Evolutionary conservation across 2,113 vertebrate species (phyloP), one percentile per base, ranked within the genome.

Genomic region (Casuarius casuarius): DNA sequence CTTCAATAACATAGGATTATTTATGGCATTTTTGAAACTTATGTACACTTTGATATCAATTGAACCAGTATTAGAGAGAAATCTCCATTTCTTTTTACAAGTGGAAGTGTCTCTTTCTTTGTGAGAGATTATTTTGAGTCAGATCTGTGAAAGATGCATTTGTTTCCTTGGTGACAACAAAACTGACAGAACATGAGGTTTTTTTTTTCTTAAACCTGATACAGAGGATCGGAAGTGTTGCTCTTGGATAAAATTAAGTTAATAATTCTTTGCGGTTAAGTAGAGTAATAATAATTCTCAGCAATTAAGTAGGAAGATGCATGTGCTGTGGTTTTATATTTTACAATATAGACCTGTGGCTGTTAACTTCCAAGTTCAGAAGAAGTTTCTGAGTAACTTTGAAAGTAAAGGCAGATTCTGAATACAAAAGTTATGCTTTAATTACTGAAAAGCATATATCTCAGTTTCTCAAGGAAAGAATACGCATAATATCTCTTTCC

Each of bases 41-140:
- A 5, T 0, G 0, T 5, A 3, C 48, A 31, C 9, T 48, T 49
- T 5, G n/a, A 1, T 38, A n/a, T 74, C 1, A 4, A 2, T 61
- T 54, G 26, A 80, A 29, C n/a, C 0, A 5, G 5, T 86, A 44
- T 3, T 46, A n/a, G 21, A 40, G 19, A 48, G 9, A 89, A 54
- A 52, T 82, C 6, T 58, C 4, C 16, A 5, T 28, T n/a, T 26
- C 31, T 76, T 42, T 7, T 38, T 66, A 1, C 17, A 58, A 62
- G 20, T 35, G 6, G 7, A 42, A 63, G 12, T 10, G 19, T 51
- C 7, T 52, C 3, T 1, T 33, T 4, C 10, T 76, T 86, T 89
- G 14, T 76, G 58, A 86, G 13, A 65, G 31, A 44, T 65, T 49
- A 25, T 19, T 65, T 59, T 35, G 46, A 56, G 21, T 84, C 48